Evolutionary conservation across 2,888 invertebrate genomes (phyloP).

Genomic region (Amblyteles armatorius): DNA sequence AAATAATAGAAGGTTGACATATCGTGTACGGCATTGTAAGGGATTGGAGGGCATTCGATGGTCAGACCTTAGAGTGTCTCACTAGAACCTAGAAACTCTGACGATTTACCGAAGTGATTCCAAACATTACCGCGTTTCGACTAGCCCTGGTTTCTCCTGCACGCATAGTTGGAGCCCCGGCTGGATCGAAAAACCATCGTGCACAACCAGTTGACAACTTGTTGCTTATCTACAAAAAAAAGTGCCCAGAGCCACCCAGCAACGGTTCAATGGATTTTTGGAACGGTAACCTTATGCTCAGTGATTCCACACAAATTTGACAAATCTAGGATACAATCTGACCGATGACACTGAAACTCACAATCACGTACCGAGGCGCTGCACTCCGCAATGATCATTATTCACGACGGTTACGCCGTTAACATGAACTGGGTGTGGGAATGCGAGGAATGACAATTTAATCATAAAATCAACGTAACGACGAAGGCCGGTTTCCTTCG

Average conservation of each 20-base stretch:
- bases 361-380: slow-evolving; percentile 27
- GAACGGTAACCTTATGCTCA: too few relatives aligned
- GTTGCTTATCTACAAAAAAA: too few relatives aligned
- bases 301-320: background rate
- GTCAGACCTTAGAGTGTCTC: too few relatives aligned
- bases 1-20: background rate
- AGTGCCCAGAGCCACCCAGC: too few relatives aligned
- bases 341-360: slow-evolving; percentile 8
- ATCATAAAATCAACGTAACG: slow-evolving; percentile 56
- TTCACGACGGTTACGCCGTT: background rate
- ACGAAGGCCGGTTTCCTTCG: slow-evolving; percentile 26
- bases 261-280: too few relatives aligned
- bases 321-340: slow-evolving; percentile 3
- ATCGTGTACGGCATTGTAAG: background rate
- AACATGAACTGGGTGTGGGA: background rate
- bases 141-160: too few relatives aligned
- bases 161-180: too few relatives aligned
- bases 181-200: too few relatives aligned
- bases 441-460: slow-evolving; percentile 47
- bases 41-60: too few relatives aligned
- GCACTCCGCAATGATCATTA: slow-evolving; percentile 11
- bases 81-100: too few relatives aligned
- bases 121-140: background rate
- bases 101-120: too few relatives aligned
- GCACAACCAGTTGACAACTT: too few relatives aligned